These are phyloP conservation scores for Dinomys branickii DNA, from an alignment of 2,113 vertebrate species.

Conservation along the genomic window DNA sequence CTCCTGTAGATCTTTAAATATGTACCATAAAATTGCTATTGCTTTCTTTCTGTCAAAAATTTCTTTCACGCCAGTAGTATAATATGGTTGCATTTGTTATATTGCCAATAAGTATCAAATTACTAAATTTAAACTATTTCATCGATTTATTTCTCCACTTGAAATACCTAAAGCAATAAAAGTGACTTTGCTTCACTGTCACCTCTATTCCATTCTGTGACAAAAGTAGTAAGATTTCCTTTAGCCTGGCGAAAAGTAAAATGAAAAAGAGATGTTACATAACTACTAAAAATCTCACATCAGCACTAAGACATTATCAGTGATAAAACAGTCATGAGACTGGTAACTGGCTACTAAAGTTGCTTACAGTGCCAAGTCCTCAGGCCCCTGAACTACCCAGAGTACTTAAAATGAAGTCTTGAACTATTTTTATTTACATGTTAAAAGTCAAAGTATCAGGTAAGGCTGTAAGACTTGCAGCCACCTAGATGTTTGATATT, in stretches of 20 bases:
- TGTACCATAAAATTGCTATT: neutral
- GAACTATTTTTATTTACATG: conserved; percentile 45
- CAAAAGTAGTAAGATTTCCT: conserved; percentile 39
- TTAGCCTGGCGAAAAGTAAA: neutral
- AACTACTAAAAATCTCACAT: conserved; percentile 6
- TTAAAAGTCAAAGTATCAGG: conserved; percentile 6
- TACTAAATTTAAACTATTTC: conserved; percentile 38
- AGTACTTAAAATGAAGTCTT: conserved; percentile 11
- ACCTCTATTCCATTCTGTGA: conserved; percentile 35
- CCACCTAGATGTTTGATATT: neutral
- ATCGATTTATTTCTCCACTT: neutral
- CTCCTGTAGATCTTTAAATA: conserved; percentile 29
- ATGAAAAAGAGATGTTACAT: conserved; percentile 23
- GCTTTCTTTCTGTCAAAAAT: conserved; percentile 43
- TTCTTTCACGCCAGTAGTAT: neutral
- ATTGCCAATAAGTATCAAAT: conserved; percentile 1
- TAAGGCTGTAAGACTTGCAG: conserved; percentile 2
- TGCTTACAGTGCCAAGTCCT: neutral
- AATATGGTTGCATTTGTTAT: conserved; percentile 39
- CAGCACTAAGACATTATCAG: neutral
- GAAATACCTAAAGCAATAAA: neutral
- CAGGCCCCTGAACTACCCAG: neutral
- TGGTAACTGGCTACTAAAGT: neutral
- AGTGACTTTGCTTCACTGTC: neutral
- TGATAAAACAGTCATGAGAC: neutral